These are phyloP conservation scores for Pandemis corylana DNA, from an alignment of 2,888 invertebrate genomes.

Conservation along the genomic window DNA sequence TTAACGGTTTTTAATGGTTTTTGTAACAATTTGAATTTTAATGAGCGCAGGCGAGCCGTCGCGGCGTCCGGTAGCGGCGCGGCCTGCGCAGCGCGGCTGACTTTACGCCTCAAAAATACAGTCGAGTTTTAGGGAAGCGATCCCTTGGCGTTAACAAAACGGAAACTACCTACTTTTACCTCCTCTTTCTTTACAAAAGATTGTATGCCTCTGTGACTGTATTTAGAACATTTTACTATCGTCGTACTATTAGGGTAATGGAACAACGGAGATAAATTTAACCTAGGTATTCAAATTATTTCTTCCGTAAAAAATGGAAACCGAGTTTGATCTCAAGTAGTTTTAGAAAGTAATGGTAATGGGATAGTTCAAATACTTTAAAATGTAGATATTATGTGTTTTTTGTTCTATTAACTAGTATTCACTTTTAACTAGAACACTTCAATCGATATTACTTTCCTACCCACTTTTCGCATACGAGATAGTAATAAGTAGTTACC, in stretches of 20 bases:
- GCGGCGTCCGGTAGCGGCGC: constrained; percentile 19
- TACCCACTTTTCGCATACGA: no score
- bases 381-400: no score
- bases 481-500: no score
- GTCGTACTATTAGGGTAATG: neutral
- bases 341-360: no score
- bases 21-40: constrained; percentile 40
- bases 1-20: constrained; percentile 32
- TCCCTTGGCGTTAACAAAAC: constrained; percentile 7
- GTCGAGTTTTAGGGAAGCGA: constrained; percentile 1
- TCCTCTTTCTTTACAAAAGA: neutral
- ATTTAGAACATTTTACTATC: neutral
- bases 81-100: neutral
- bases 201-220: neutral
- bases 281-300: no score
- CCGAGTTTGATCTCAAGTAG: no score
- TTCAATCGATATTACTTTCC: no score
- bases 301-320: no score
- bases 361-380: no score
- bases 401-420: no score
- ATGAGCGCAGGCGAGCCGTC: constrained; percentile 33
- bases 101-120: constrained; percentile 2
- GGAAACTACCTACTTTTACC: constrained; percentile 5
- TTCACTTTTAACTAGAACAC: no score
- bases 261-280: neutral